Percentiles rank a stretch among this genome's conserved stretches.
phyloP scores from a whole-genome alignment of 1,140 invertebrate genomes.

The Carcinoscorpius rotundicauda region DNA sequence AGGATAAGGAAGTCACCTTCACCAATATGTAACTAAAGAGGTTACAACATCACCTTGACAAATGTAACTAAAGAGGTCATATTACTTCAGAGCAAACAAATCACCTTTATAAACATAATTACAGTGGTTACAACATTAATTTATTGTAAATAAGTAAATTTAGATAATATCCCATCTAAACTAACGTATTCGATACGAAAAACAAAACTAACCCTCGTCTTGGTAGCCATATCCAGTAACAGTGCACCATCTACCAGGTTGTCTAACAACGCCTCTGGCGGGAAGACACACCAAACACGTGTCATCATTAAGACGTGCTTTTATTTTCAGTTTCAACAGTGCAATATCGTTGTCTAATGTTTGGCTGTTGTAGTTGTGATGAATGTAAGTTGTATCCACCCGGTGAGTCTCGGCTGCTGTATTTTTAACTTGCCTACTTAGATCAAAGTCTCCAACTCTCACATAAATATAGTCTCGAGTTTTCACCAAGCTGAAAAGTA shows the following conservation, averaged over 20 bases:
- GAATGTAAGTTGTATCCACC: constrained; percentile 85
- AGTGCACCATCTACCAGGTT: constrained; percentile 73
- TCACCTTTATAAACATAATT: too few relatives aligned
- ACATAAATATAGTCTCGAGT: constrained; percentile 84
- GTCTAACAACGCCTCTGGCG: constrained; percentile 66
- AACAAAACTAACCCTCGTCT: constrained; percentile 56
- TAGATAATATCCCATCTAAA: too few relatives aligned
- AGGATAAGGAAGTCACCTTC: too few relatives aligned
- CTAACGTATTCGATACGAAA: too few relatives aligned
- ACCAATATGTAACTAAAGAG: too few relatives aligned
- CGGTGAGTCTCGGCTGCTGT: constrained; percentile 74
- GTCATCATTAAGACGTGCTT: constrained; percentile 72
- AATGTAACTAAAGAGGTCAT: too few relatives aligned
- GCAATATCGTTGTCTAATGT: constrained; percentile 94
- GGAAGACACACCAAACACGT: constrained; percentile 78
- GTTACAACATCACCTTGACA: too few relatives aligned
- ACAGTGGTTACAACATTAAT: too few relatives aligned
- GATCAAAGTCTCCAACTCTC: constrained; percentile 81
- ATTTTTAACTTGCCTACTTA: constrained; percentile 55
- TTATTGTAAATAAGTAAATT: too few relatives aligned
- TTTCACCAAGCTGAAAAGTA: constrained; percentile 57
- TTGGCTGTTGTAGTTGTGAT: constrained; percentile 92
- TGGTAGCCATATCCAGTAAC: constrained; percentile 90
- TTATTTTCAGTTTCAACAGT: constrained; percentile 75
- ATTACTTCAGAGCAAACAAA: too few relatives aligned